Evolutionary conservation across 2,113 vertebrate genomes (phyloP).

Genomic region (Trichechus manatus): DNA sequence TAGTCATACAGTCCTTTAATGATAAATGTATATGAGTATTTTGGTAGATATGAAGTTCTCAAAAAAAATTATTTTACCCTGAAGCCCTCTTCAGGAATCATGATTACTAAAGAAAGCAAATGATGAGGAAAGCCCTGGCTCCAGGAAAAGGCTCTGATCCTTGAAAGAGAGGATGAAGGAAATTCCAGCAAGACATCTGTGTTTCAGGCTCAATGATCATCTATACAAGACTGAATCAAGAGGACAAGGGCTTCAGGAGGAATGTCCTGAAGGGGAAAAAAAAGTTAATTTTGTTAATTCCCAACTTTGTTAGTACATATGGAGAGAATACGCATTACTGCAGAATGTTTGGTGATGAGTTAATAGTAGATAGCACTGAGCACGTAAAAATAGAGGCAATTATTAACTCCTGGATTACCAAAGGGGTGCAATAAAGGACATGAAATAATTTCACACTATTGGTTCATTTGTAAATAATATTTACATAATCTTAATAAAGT

Average conservation of each 20-base stretch:
- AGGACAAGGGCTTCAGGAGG: neutral
- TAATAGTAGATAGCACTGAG: neutral
- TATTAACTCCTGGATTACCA: neutral
- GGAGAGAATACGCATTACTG: neutral
- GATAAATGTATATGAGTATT: neutral
- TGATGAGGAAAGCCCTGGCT: neutral
- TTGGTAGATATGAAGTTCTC: conserved; percentile 33
- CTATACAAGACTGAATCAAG: neutral
- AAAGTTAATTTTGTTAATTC: neutral
- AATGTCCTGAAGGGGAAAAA: neutral
- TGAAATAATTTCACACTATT: neutral
- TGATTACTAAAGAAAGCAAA: neutral
- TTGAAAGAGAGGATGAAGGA: neutral
- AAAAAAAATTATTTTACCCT: conserved; percentile 24
- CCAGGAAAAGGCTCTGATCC: conserved; percentile 23
- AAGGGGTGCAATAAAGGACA: neutral
- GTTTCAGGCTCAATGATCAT: neutral
- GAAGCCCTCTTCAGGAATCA: conserved; percentile 49
- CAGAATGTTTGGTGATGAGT: neutral
- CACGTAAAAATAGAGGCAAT: neutral
- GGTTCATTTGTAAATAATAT: neutral
- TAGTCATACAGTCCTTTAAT: neutral
- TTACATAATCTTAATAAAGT: neutral
- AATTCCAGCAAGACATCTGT: neutral
- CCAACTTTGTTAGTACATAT: neutral